Conservation (phyloP, 2,113 vertebrate genomes). For the Microcebus jonahi region DNA sequence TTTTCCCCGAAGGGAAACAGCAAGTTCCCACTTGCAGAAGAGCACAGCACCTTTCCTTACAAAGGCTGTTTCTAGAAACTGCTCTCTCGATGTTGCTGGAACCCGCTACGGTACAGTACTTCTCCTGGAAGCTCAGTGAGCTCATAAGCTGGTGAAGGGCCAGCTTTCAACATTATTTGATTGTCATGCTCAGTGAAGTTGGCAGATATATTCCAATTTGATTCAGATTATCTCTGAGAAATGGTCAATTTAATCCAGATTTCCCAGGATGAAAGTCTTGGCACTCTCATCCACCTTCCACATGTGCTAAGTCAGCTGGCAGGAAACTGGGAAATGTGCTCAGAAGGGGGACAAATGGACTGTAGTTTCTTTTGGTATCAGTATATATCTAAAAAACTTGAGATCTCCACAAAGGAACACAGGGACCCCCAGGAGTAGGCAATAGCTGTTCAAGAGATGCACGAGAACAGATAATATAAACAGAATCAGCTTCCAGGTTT, state of each 20-base stretch:
- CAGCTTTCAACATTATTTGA: not conserved
- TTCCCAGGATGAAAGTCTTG: not conserved
- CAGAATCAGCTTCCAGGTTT: not conserved
- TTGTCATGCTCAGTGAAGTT: not conserved
- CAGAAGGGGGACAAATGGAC: not conserved
- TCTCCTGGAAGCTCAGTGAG: not conserved
- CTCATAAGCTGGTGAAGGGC: not conserved
- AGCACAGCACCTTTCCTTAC: not conserved
- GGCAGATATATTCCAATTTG: not conserved
- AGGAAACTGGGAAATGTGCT: not conserved
- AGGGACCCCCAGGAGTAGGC: not conserved
- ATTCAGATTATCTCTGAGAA: not conserved
- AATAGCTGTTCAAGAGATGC: not conserved
- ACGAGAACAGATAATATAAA: not conserved
- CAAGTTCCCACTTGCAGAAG: not conserved
- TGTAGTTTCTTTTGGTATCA: not conserved
- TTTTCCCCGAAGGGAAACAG: not conserved
- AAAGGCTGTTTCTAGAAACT: not conserved
- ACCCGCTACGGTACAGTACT: not conserved
- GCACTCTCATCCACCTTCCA: not conserved
- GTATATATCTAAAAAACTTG: not conserved
- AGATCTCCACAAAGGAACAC: not conserved
- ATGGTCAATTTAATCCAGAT: not conserved
- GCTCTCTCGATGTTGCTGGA: not conserved
- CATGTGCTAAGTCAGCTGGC: too few relatives aligned